A percentile compares a stretch with the other conserved stretches of the same genome.
Evolutionary conservation across 2,113 vertebrate genomes (phyloP).

Genomic region (Callaeas wilsoni): DNA sequence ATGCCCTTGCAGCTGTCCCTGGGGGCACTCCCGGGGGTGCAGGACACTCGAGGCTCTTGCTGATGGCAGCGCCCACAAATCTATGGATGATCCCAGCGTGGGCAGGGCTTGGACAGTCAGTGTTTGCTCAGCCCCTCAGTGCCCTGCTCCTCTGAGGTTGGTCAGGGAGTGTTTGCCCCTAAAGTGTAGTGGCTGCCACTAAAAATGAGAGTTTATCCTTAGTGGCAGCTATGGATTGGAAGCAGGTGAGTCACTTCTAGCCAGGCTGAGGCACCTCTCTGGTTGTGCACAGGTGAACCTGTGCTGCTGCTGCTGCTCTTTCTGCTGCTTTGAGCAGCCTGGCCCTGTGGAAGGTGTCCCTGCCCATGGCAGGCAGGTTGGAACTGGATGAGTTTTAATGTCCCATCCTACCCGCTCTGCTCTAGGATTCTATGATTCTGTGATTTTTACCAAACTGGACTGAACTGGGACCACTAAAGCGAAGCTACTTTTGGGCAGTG

Average conservation of each 20-base stretch:
- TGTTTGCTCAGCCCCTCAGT: neutral
- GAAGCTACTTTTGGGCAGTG: neutral
- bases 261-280: neutral
- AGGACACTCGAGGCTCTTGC: neutral
- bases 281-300: neutral
- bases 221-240: accelerated
- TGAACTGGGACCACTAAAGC: neutral
- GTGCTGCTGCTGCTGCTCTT: neutral
- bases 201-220: neutral
- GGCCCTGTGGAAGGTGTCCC: neutral
- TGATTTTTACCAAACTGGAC: neutral
- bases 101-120: neutral
- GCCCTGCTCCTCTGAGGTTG: neutral
- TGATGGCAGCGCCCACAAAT: neutral
- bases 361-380: neutral
- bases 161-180: neutral
- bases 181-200: neutral
- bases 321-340: neutral
- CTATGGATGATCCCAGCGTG: accelerated
- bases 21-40: neutral
- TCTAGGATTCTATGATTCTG: neutral
- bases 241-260: neutral
- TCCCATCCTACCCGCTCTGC: neutral
- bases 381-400: neutral
- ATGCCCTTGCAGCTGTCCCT: neutral